Percentiles rank a stretch among this genome's conserved stretches.
phyloP scores from a whole-genome alignment of 2,888 invertebrate species.

The Rhimphoctona megacephalus region DNA sequence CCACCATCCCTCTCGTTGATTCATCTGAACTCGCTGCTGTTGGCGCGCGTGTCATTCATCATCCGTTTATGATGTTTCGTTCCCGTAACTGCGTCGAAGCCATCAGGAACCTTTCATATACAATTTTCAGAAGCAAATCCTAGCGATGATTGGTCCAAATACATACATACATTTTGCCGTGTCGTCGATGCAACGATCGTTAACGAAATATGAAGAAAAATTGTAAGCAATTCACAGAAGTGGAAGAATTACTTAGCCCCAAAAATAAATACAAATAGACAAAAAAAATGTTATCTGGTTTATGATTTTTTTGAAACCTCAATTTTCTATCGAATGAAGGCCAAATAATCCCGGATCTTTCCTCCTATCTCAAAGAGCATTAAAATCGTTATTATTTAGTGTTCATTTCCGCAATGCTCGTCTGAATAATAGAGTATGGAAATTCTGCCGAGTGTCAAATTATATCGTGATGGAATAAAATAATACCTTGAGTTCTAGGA shows the following conservation, averaged over 20 bases:
- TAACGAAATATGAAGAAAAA: neutral
- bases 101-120: constrained; percentile 31
- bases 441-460: neutral
- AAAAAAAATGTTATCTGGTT: no score
- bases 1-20: constrained; percentile 68
- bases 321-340: neutral
- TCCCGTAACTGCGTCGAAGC: neutral
- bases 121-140: constrained; percentile 9
- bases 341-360: neutral
- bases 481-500: neutral
- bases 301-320: no score
- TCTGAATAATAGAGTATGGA: neutral
- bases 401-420: no score
- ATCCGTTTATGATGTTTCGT: constrained; percentile 58
- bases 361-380: no score
- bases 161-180: no score
- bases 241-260: neutral
- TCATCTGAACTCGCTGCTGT: neutral
- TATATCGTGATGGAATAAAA: neutral
- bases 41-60: constrained; percentile 74
- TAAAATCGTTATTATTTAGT: no score
- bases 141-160: neutral
- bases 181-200: constrained; percentile 1
- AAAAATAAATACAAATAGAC: no score
- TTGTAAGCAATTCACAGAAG: neutral